Base-by-base conservation (phyloP, 2,888 invertebrate species). In the Neoscelio sp. region DNA sequence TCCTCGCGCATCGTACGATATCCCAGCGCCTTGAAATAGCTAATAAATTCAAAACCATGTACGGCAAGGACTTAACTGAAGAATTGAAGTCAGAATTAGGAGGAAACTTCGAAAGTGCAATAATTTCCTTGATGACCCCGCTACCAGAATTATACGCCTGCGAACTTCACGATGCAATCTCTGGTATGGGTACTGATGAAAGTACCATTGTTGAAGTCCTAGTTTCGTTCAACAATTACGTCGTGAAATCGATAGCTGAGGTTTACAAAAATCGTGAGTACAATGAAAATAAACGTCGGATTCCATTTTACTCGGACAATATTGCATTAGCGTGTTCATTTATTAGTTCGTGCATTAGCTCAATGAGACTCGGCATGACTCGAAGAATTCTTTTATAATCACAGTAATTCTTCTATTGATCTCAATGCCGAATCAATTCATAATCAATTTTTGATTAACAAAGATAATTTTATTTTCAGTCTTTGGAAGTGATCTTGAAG, bases 191-290 rank as follows among this genome's bases (percentile, higher is more conserved):
- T 54, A 98, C 98, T 15, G 96, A 97, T 86, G 97, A 97, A 87
- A 96, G 96, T 87, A 96, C 96, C 52, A 95, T 98, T 87, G 96
- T 98, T 81, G 98, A 98, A 91, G 96, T 98, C 87, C 93, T 98
- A 62, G 97, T 97, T 92, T 97, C 98, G 0, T 92, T 97, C 35
- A 96, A 96, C 85, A 98, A 98, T 91, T 96, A 96, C 85, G 97
- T 97, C 84, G 96, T 97, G 86, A 93, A 94, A 82, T 96, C 96
- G 30, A 96, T 97, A 87, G 94, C 96, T 38, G 94, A 95, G 78
- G 96, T 96, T 90, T 97, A 97, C 89, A 95, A 96, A 89, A 94
- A 95, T 90, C 87, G 96, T 95, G 89, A 94, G 94, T 92, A 54
- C 44, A 26, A n/a, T n/a, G n/a, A n/a, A n/a, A n/a, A n/a, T n/a